Conservation (phyloP, 1,140 invertebrate genomes). For the Scaptomyza graminum region DNA sequence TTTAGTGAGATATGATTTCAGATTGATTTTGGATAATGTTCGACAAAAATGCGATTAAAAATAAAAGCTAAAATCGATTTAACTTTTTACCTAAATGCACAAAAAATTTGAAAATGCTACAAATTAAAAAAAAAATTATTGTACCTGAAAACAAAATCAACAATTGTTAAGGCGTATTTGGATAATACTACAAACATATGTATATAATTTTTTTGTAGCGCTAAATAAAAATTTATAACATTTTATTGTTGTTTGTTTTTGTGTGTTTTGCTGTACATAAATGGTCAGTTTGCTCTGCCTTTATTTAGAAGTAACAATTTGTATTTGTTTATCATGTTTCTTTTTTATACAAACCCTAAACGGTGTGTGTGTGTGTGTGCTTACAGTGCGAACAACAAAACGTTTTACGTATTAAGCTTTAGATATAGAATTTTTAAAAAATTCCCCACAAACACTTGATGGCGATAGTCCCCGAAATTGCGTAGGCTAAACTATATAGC, state of each 20-base stretch:
- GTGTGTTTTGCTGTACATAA: conserved; percentile 53
- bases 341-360: conserved; percentile 21
- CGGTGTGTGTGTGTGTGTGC: conserved; percentile 16
- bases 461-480: conserved; percentile 7
- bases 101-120: neutral
- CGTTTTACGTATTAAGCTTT: conserved; percentile 5
- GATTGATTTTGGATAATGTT: too few relatives aligned
- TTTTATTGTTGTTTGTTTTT: conserved; percentile 53
- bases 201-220: conserved; percentile 13
- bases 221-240: conserved; percentile 45
- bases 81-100: conserved; percentile 10
- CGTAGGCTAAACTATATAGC: conserved; percentile 23
- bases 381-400: conserved; percentile 70
- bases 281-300: conserved; percentile 56
- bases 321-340: conserved; percentile 19
- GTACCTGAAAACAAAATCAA: conserved; percentile 36
- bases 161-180: conserved; percentile 67
- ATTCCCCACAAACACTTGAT: conserved; percentile 32
- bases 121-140: conserved; percentile 12
- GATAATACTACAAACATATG: too few relatives aligned
- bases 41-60: too few relatives aligned
- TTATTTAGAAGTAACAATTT: conserved; percentile 19
- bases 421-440: conserved; percentile 3
- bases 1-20: too few relatives aligned
- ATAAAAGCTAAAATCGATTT: conserved; percentile 3